Conservation (phyloP, 2,797 vertebrate genomes). For the Tiaroga cobitis region DNA sequence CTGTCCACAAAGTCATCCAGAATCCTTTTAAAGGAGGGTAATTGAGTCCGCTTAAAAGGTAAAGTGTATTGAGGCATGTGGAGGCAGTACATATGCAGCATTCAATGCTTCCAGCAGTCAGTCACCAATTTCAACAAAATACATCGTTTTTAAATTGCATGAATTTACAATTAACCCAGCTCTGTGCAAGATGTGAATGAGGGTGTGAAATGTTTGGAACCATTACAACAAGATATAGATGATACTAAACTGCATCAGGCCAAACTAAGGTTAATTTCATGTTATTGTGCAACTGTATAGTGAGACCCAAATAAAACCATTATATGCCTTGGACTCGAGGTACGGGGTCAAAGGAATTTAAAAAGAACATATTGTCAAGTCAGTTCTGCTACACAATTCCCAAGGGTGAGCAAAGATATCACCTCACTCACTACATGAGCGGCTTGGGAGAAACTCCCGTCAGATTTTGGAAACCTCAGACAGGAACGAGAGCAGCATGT, state of each 20-base stretch:
- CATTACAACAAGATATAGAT: not conserved
- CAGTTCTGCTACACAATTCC: constrained; percentile 60
- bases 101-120: constrained; percentile 15
- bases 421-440: constrained; percentile 41
- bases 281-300: not conserved
- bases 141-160: not conserved
- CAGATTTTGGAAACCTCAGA: constrained; percentile 52
- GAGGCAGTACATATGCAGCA: constrained; percentile 13
- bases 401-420: constrained; percentile 47
- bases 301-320: not conserved
- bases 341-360: constrained; percentile 33
- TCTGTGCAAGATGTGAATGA: not conserved
- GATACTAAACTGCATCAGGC: not conserved
- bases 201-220: not conserved
- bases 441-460: constrained; percentile 47
- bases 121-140: not conserved
- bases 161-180: not conserved
- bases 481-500: constrained; percentile 55
- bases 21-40: constrained; percentile 43
- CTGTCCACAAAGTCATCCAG: constrained; percentile 36
- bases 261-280: not conserved
- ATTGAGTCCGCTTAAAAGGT: constrained; percentile 46
- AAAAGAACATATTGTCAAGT: constrained; percentile 60
- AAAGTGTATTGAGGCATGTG: constrained; percentile 39
- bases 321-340: not conserved